Conservation (phyloP, 2,797 vertebrate species). For the Acanthurus leucopareius region DNA sequence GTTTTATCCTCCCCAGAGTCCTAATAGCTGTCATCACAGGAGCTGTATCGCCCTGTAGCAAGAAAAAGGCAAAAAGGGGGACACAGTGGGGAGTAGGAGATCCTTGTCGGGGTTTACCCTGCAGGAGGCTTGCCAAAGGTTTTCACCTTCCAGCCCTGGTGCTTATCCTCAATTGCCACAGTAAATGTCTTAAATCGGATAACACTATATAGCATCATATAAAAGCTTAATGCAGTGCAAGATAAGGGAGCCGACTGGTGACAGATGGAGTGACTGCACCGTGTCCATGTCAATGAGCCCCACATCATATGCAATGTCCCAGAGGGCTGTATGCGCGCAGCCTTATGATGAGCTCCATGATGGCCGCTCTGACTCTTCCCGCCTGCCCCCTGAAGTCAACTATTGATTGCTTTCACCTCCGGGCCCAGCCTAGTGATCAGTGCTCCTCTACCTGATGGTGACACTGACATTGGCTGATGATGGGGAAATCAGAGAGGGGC, state of each 20-base stretch:
- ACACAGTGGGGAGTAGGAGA: slow-evolving; percentile 40
- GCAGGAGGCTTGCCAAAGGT: slow-evolving; percentile 26
- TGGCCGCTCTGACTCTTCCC: slow-evolving; percentile 36
- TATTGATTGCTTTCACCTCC: slow-evolving; percentile 75
- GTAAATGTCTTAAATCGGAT: slow-evolving; percentile 62
- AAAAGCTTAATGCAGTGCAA: slow-evolving; percentile 42
- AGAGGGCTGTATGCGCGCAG: slow-evolving; percentile 38
- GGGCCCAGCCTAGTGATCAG: slow-evolving; percentile 54
- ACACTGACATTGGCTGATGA: slow-evolving; percentile 63
- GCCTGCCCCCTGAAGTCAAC: slow-evolving; percentile 42
- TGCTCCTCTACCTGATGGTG: slow-evolving; percentile 55
- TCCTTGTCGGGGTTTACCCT: slow-evolving; percentile 41
- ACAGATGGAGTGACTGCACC: slow-evolving; percentile 42
- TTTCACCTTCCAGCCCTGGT: slow-evolving; percentile 32
- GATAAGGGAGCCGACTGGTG: slow-evolving; percentile 31
- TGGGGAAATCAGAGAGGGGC: slow-evolving; percentile 47
- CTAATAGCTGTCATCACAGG: slow-evolving; percentile 61
- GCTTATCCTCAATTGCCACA: slow-evolving; percentile 55
- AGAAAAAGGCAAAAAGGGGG: slow-evolving; percentile 25
- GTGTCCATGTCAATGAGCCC: slow-evolving; percentile 48
- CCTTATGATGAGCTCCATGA: slow-evolving; percentile 66
- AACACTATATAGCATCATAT: slow-evolving; percentile 51
- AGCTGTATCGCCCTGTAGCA: slow-evolving; percentile 8
- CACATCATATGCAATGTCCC: slow-evolving; percentile 46
- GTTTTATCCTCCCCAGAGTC: slow-evolving; percentile 60